phyloP scores from a whole-genome alignment of 2,797 vertebrate species.

The Lemur catta region DNA sequence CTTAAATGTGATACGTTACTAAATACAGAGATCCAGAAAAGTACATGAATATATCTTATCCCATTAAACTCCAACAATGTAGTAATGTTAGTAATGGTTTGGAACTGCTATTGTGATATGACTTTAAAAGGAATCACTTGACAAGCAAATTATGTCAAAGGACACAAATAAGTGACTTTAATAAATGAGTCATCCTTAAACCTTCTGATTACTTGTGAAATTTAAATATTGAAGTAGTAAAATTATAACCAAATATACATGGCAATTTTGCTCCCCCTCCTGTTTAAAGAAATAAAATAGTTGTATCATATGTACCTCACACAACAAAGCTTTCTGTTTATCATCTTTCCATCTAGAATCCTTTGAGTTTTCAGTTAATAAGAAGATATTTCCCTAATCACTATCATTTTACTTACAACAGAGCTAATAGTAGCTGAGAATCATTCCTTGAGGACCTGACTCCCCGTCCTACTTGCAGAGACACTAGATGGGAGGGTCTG shows the following conservation, averaged over 20 bases:
- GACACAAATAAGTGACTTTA: neutral
- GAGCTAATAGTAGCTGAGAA: neutral
- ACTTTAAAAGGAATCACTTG: neutral
- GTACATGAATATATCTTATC: neutral
- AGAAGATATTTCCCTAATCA: neutral
- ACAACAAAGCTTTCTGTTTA: neutral
- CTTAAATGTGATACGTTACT: neutral
- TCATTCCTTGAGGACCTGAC: neutral
- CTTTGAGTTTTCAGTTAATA: neutral
- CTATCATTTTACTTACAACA: neutral
- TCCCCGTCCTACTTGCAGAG: neutral
- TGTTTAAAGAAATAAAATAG: constrained; percentile 6
- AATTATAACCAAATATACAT: neutral
- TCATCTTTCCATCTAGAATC: neutral
- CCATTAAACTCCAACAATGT: neutral
- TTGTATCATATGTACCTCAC: neutral
- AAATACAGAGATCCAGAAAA: neutral
- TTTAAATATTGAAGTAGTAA: neutral
- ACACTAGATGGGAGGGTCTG: neutral
- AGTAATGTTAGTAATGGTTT: neutral
- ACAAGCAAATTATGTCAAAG: neutral
- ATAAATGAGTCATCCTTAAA: neutral
- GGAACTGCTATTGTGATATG: neutral
- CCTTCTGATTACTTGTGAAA: neutral
- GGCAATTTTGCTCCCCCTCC: neutral